Conservation (phyloP, 2,888 invertebrate genomes). For the Pecten maximus region DNA sequence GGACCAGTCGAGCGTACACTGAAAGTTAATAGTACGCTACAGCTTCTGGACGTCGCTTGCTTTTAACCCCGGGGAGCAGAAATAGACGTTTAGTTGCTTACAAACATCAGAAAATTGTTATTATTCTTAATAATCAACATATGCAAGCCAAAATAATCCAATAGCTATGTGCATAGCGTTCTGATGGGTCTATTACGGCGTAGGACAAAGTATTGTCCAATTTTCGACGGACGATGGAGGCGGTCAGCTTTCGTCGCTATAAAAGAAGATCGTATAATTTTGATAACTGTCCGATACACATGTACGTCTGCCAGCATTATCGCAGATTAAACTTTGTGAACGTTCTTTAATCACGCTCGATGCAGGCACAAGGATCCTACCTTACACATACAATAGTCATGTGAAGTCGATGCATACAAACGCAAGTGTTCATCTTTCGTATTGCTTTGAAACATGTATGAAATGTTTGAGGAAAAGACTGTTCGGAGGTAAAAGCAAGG, state of each 20-base stretch:
- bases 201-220: background rate
- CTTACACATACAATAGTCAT: no score
- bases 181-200: background rate
- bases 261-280: background rate
- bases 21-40: background rate
- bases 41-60: background rate
- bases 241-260: background rate
- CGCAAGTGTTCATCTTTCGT: no score
- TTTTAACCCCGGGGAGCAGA: background rate
- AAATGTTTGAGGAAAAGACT: background rate
- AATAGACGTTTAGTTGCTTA: background rate
- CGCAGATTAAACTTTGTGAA: no score
- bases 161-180: background rate
- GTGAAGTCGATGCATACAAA: no score
- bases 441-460: background rate
- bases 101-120: background rate
- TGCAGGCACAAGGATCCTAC: no score
- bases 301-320: background rate
- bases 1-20: background rate
- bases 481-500: background rate
- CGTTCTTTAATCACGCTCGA: no score
- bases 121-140: background rate
- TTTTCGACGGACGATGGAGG: background rate
- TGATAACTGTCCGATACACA: background rate
- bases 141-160: background rate